Percentiles rank a stretch among this genome's conserved stretches.
Conservation (phyloP, 2,113 vertebrate species). For the Spheniscus mendiculus region DNA sequence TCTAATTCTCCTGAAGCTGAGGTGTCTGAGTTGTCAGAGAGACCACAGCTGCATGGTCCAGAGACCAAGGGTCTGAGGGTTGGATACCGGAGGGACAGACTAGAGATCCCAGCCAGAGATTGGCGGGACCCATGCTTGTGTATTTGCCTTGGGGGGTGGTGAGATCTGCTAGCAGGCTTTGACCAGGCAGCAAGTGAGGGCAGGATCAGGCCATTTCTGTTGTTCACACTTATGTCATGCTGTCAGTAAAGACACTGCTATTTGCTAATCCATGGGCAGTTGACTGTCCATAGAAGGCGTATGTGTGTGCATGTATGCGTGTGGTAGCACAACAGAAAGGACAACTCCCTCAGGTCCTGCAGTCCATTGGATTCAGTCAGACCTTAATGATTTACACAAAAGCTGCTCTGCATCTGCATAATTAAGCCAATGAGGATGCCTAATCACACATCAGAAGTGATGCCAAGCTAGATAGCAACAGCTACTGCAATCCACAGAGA, state of each 20-base stretch:
- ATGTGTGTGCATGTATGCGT: background rate
- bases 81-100: background rate
- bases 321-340: background rate
- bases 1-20: background rate
- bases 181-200: background rate
- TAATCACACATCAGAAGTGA: background rate
- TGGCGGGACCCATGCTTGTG: fast-evolving
- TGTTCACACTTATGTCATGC: background rate
- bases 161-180: background rate
- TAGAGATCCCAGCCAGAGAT: fast-evolving
- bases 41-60: background rate
- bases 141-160: fast-evolving
- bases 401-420: background rate
- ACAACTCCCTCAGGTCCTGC: background rate
- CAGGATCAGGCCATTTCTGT: background rate
- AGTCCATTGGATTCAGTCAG: background rate
- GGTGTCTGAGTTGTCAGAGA: background rate
- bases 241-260: background rate
- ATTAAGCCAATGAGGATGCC: background rate
- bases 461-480: background rate
- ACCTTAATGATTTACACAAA: background rate
- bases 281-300: background rate
- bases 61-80: background rate
- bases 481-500: background rate
- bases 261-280: background rate